Evolutionary conservation across 1,140 invertebrate species (phyloP).

Genomic region (Trinorchestia longiramus): DNA sequence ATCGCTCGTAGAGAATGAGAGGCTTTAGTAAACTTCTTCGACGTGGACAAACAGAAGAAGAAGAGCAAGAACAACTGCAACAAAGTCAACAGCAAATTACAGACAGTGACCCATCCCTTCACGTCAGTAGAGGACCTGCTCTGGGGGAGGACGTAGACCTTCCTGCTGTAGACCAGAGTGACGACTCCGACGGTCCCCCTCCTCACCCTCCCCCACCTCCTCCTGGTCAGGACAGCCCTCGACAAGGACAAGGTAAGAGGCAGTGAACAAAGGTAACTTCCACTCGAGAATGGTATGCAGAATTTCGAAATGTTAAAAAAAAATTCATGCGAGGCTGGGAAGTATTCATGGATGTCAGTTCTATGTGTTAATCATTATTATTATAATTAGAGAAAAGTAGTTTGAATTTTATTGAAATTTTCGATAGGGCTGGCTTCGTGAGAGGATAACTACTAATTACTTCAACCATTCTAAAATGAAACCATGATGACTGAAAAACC

Average conservation of each 20-base stretch:
- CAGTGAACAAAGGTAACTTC: not conserved
- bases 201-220: conserved; percentile 49
- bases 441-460: no score
- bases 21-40: conserved; percentile 51
- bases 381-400: no score
- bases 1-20: conserved; percentile 44
- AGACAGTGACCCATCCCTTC: not conserved
- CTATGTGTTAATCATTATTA: not conserved
- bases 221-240: conserved; percentile 48
- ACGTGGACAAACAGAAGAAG: conserved; percentile 50
- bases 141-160: conserved; percentile 52
- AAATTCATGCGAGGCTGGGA: not conserved
- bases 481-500: not conserved
- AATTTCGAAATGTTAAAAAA: not conserved
- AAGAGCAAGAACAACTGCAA: conserved; percentile 30
- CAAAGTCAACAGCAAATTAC: conserved; percentile 22
- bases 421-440: no score
- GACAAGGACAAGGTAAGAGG: conserved; percentile 26
- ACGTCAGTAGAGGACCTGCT: conserved; percentile 30
- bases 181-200: conserved; percentile 48
- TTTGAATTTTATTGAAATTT: no score
- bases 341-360: not conserved
- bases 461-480: not conserved
- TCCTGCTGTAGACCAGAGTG: conserved; percentile 50
- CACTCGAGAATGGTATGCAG: not conserved